Base-by-base conservation (phyloP, 2,113 vertebrate species). In the Sturnus vulgaris region DNA sequence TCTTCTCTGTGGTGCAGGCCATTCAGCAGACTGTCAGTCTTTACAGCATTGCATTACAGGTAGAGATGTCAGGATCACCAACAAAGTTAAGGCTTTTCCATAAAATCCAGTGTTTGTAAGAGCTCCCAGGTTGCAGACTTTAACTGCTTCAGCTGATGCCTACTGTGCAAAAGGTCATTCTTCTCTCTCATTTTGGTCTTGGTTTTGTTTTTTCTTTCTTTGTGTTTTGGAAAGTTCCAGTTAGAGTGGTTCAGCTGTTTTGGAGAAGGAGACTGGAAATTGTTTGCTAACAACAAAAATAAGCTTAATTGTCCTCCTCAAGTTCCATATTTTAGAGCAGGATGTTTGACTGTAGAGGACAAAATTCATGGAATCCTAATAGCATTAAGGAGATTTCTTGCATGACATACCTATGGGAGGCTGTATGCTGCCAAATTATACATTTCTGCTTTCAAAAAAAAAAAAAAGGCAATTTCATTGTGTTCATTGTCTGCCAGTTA, bases 201-300 rank as follows among this genome's bases (percentile, higher is more conserved):
- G 46, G 6, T 71, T 93, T 88, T 91, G 21, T 49, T 89, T 79
- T 50, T 50, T 49, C 27, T 69, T 81, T 66, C 47, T 85, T 70
- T 75, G 37, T 82, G 57, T 82, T 92, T 96, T 84, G 81, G 61
- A 92, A 96, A 89, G 73, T 87, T 86, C 39, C 81, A 71, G 46
- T 82, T 95, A 68, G 69, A 86, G 35, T 49, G 11, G 27, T 77
- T 77, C 88, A 83, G 82, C 63, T 85, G 71, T 86, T 96, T 90
- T 83, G 50, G 52, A 88, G 71, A 92, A 73, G 0, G 3, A 91
- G 59, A 59, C 49, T 88, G 92, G 68, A 83, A 94, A 86, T 88
- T 63, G 60, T 79, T 92, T 91, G 25, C 39, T 93, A 88, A 87
- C 70, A 77, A 90, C 24, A 88, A 90, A 93, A 95, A 77, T 69